phyloP scores from a whole-genome alignment of 2,797 vertebrate genomes.

The Rhinophrynus dorsalis region DNA sequence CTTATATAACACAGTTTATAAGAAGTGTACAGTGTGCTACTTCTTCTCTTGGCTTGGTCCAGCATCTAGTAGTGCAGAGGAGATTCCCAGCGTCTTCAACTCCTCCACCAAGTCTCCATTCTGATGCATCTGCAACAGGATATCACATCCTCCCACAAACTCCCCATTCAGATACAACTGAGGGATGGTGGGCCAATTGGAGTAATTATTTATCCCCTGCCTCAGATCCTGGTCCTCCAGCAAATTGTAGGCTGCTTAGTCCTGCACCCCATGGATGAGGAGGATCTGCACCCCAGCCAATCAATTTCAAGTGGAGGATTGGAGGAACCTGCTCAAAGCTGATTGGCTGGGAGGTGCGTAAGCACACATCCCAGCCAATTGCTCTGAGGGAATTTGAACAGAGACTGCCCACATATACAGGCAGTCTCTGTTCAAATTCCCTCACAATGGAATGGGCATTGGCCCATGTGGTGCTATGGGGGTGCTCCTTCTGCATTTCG shows the following conservation, averaged over 20 bases:
- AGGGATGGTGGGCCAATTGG: conserved; percentile 98
- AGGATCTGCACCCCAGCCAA: conserved; percentile 97
- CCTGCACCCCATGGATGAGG: conserved; percentile 89
- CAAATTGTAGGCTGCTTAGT: conserved; percentile 89
- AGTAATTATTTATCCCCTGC: conserved; percentile 91
- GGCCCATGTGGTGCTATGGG: no score
- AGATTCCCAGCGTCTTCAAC: conserved; percentile 89
- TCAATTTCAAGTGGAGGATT: no score
- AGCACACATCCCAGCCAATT: no score
- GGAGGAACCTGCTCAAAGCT: no score
- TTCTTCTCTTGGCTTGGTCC: conserved; percentile 83
- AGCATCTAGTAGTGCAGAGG: conserved; percentile 78
- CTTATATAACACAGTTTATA: background rate
- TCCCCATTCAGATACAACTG: conserved; percentile 96
- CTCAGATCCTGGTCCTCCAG: conserved; percentile 87
- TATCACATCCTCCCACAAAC: conserved; percentile 97
- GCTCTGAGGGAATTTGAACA: no score
- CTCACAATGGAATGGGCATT: no score
- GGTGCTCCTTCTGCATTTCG: no score
- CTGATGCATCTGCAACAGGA: conserved; percentile 98
- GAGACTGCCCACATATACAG: no score
- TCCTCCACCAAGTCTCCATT: conserved; percentile 97
- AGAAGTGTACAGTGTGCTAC: conserved; percentile 54
- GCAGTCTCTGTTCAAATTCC: no score
- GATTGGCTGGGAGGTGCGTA: no score